Evolutionary conservation across 2,797 vertebrate species (phyloP), one percentile per base, ranked within the genome.

Genomic region (Natrix natrix): DNA sequence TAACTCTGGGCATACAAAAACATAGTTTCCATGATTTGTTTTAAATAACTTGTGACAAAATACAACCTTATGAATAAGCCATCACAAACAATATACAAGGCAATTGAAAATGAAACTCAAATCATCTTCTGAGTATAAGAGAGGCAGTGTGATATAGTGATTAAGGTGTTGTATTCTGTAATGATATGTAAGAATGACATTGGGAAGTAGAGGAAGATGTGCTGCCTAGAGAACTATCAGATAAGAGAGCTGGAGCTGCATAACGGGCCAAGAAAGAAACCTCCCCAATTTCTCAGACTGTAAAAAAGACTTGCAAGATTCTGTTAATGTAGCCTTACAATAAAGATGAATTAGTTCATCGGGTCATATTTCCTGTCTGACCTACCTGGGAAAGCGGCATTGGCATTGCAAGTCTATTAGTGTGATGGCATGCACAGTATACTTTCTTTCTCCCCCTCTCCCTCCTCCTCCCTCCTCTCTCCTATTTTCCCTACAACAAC

Each of bases 1-100:
- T 28, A 5, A 92, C 66, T 43, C 20, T 94, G 74, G 89, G 89
- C 24, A 83, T 94, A 4, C 11, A 92, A 37, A 52, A 94, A 59
- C 0, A n/a, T 20, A 20, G 87, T 13, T 86, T 59, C 87, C 91
- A 10, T 10, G 13, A 22, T 89, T 86, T 37, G 1, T 16, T 37
- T 43, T 0, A 17, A 87, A 63, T n/a, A 7, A 88, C 48, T 63
- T 0, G 22, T 66, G 20, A 10, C 37, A 37, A 95, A 92, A 93
- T 1, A 7, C 0, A 60, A 12, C 14, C 90, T 69, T 91, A 61
- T n/a, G 88, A 88, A 48, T 1, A 20, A 1, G 13, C 2, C 26
- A 93, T 37, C 60, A 17, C 43, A 10, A 57, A 74, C 28, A 55
- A 88, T 55, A 83, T 88, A 89, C 52, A 11, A 17, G 66, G 88